Base-by-base conservation (phyloP, 2,113 vertebrate species). In the Hippocampus abdominalis region DNA sequence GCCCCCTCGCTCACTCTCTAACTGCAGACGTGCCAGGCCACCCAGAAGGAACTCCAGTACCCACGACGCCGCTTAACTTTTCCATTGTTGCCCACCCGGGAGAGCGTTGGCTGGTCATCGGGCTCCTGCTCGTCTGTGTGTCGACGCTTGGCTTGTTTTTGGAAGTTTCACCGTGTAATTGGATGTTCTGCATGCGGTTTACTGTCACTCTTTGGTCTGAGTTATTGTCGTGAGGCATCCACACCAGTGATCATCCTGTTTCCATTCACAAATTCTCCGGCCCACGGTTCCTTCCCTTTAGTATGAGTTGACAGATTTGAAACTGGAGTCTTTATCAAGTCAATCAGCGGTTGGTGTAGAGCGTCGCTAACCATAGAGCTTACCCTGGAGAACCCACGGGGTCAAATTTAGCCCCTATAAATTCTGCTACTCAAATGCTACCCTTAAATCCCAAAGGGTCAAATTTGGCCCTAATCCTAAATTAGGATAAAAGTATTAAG, bases 1-100 rank as follows among this genome's bases (percentile, higher is more conserved):
- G n/a, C 79, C 75, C 66, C 27, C 79, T 49, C 46, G 46, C 18
- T 49, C 4, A 16, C 77, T 66, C n/a, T 29, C 71, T 8, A 16
- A 71, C 85, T 73, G 11, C 85, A 85, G 83, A 81, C 70, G 66
- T 73, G 62, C 27, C 15, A 44, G 84, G 71, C 90, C 88, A 90
- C 89, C 89, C 90, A 89, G 80, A 59, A 79, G 68, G 78, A 59
- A 70, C 49, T 77, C 59, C 62, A 51, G 57, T 76, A 78, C 53
- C 71, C 75, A 60, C 23, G 27, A 76, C 77, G 63, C 61, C n/a
- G 20, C 62, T 48, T 71, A 27, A 57, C 44, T 51, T 77, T 75
- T 81, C 77, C 65, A 81, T 80, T 75, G 75, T 80, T 74, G 56
- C 61, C 67, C 61, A 64, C 73, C 59, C 74, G 54, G 64, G 65